phyloP scores from a whole-genome alignment of 1,140 invertebrate genomes.

The Drosophila burlai region DNA sequence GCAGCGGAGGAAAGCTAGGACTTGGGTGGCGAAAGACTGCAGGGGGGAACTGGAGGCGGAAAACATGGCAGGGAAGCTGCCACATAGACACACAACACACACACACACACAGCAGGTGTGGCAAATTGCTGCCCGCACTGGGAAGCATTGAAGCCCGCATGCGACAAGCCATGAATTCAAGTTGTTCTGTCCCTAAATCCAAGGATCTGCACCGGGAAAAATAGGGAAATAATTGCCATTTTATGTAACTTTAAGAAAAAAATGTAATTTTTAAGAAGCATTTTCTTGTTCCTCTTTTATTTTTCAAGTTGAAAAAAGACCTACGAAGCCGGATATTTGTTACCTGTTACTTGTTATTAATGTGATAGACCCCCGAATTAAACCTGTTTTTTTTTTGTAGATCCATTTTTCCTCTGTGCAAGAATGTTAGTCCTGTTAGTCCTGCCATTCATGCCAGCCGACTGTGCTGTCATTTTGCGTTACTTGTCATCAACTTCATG shows the following conservation, averaged over 20 bases:
- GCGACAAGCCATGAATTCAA: slow-evolving; percentile 53
- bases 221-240: neutral
- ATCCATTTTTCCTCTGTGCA: slow-evolving; percentile 6
- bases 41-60: neutral
- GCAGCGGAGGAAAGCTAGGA: slow-evolving; percentile 19
- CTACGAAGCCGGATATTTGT: neutral
- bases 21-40: neutral
- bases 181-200: slow-evolving; percentile 14
- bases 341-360: neutral
- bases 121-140: slow-evolving; percentile 71
- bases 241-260: neutral
- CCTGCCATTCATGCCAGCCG: slow-evolving; percentile 31
- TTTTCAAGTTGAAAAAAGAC: neutral
- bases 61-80: slow-evolving; percentile 6
- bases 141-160: slow-evolving; percentile 50
- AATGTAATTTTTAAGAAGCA: neutral
- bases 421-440: slow-evolving; percentile 31
- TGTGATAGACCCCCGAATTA: neutral
- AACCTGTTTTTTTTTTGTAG: too few species aligned
- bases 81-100: slow-evolving; percentile 32
- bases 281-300: neutral
- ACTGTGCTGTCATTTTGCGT: slow-evolving; percentile 71
- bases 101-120: slow-evolving; percentile 68
- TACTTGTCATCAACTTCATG: slow-evolving; percentile 82
- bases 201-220: slow-evolving; percentile 8